These are phyloP conservation scores for Dromiciops gliroides DNA, from an alignment of 2,113 vertebrate species.

Conservation along the genomic window DNA sequence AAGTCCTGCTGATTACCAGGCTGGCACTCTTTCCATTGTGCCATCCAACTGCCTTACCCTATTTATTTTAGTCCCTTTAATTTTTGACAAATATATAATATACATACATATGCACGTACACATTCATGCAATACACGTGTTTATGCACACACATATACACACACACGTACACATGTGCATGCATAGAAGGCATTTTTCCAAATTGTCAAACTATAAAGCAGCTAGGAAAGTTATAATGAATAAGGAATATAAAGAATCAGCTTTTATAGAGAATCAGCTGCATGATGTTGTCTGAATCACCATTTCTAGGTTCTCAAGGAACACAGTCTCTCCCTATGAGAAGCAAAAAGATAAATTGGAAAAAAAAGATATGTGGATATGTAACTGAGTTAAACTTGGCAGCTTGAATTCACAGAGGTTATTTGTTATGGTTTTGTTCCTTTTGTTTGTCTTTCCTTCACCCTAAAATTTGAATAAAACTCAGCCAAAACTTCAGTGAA, in stretches of 20 bases:
- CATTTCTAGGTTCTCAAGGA: constrained; percentile 28
- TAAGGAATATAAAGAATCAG: constrained; percentile 5
- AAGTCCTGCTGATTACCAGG: too few species aligned
- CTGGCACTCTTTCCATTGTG: too few species aligned
- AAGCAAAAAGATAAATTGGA: constrained; percentile 31
- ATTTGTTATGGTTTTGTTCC: neutral
- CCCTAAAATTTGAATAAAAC: constrained; percentile 20
- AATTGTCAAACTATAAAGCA: constrained; percentile 35
- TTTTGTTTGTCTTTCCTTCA: neutral
- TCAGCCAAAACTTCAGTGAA: neutral
- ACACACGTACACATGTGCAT: too few species aligned
- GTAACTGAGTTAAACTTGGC: neutral
- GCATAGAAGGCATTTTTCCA: constrained; percentile 26
- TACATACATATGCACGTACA: too few species aligned
- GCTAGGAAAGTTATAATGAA: constrained; percentile 38
- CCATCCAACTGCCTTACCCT: too few species aligned
- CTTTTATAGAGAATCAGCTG: constrained; percentile 5
- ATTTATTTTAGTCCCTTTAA: neutral
- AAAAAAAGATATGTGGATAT: neutral
- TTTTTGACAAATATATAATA: constrained; percentile 21
- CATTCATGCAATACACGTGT: too few species aligned
- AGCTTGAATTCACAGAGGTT: constrained; percentile 5
- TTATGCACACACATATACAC: too few species aligned
- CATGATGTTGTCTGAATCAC: constrained; percentile 8
- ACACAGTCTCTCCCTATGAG: neutral